Base-by-base conservation (phyloP, 2,113 vertebrate genomes). In the Corydoras maculifer region DNA sequence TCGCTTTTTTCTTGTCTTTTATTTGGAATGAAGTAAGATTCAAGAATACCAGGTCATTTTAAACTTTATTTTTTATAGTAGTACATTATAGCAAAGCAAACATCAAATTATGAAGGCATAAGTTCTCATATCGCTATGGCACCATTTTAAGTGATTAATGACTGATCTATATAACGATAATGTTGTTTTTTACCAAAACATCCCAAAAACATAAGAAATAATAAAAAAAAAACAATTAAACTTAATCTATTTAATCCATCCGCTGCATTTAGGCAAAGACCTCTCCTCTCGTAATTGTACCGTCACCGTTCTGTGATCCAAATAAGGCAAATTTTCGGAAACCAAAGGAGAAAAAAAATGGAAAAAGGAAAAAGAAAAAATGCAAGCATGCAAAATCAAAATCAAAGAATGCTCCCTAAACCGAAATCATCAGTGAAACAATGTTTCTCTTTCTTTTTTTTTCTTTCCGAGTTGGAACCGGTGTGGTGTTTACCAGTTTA, bases 91-190 rank as follows among this genome's bases (percentile, higher is more conserved):
- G 87, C 88, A 91, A 90, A 89, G 89, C 90, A 91, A 89, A 91
- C 88, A 90, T 87, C 86, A 85, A 88, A 86, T 82, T 84, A 89
- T 90, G 90, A 90, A 91, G 90, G 88, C 87, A 87, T 88, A 82
- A 68, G 84, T 87, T 89, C 75, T 77, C 73, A 82, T 86, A 81
- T 79, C 79, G 82, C 73, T 83, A 88, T 90, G 87, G 87, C 85
- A 88, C 81, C 85, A 83, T 81, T 83, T 70, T 85, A 86, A 84
- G 66, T 66, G 78, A 83, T 68, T 65, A 51, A 84, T 82, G 55
- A 87, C 18, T 25, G 18, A 51, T 50, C 61, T 66, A 62, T 79
- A 8, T 43, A 43, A 43, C 35, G 35, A 43, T 43, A 43, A 43
- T 43, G 35, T 43, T 5, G 35, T 43, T 43, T 25, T 65, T 73